Percentiles rank a stretch among this genome's conserved stretches.
Evolutionary conservation across 2,113 vertebrate genomes (phyloP).

Genomic region (Cyanistes caeruleus): DNA sequence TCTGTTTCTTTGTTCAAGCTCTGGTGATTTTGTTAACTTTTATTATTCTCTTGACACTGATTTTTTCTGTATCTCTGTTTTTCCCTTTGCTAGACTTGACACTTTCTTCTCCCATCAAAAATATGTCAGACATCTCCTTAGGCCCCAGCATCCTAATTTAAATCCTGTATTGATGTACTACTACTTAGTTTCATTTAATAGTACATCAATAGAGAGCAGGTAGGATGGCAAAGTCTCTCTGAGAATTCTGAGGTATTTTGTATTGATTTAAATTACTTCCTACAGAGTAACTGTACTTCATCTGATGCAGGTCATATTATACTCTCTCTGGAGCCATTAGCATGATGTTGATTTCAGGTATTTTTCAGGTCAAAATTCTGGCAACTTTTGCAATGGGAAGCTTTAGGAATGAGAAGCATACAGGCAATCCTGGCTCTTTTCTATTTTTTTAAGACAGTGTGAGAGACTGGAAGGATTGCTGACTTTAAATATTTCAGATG

Average conservation of each 20-base stretch:
- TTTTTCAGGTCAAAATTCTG: background rate
- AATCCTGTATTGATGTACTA: conserved; percentile 27
- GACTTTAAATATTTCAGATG: fast-evolving
- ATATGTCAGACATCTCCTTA: background rate
- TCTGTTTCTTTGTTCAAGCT: background rate
- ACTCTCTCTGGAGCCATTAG: background rate
- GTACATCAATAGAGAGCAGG: background rate
- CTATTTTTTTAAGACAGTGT: background rate
- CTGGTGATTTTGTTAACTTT: background rate
- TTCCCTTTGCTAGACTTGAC: background rate
- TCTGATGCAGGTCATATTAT: background rate
- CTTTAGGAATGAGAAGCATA: background rate
- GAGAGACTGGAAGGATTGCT: background rate
- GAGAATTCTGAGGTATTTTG: background rate
- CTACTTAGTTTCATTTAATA: conserved; percentile 18
- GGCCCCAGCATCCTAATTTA: conserved; percentile 38
- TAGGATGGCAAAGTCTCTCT: background rate
- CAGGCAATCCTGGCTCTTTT: background rate
- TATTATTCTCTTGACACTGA: background rate
- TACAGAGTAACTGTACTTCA: background rate
- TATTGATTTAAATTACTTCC: background rate
- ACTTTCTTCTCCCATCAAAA: background rate
- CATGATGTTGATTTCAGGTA: background rate
- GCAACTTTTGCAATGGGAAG: background rate
- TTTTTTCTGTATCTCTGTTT: background rate